Evolutionary conservation across 92 coral and sea anemone genomes (phyloP).

Genomic region (Meandrina meandrites): DNA sequence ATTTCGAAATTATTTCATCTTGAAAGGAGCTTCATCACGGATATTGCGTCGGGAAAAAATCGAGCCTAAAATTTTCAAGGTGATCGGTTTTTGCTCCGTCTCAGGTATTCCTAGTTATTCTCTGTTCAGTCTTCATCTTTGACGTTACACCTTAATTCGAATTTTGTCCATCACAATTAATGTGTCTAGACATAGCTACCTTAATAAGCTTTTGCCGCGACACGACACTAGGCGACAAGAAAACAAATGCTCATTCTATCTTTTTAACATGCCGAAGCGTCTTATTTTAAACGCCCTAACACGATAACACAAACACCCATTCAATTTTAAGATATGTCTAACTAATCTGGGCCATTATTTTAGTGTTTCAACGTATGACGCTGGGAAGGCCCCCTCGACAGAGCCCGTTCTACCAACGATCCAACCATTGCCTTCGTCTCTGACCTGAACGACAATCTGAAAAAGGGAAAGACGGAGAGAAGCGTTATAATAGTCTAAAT

Average conservation of each 20-base stretch:
- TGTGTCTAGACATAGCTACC: not conserved
- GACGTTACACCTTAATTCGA: not conserved
- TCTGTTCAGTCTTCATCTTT: not conserved
- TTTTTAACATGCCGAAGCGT: not conserved
- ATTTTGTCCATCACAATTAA: not conserved
- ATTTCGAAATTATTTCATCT: too few species aligned
- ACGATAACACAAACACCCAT: not conserved
- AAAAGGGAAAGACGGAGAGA: not conserved
- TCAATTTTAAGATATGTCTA: not conserved
- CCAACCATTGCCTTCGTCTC: slow-evolving; percentile 97
- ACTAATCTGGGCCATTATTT: slow-evolving; percentile 68
- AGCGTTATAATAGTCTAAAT: too few species aligned
- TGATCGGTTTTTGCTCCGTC: too few species aligned
- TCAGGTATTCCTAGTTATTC: not conserved
- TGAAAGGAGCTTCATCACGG: not conserved
- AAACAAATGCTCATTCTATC: not conserved
- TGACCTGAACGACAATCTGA: slow-evolving; percentile 79
- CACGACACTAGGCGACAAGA: not conserved
- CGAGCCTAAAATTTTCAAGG: too few species aligned
- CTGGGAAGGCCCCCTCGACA: slow-evolving; percentile 97
- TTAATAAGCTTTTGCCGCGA: not conserved
- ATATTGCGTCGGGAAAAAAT: too few species aligned
- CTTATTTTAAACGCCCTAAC: not conserved
- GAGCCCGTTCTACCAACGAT: slow-evolving; percentile 81
- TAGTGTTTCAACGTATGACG: slow-evolving; percentile 80